Evolutionary conservation across 2,888 invertebrate species (phyloP).

Genomic region (Mythimna ferrago): DNA sequence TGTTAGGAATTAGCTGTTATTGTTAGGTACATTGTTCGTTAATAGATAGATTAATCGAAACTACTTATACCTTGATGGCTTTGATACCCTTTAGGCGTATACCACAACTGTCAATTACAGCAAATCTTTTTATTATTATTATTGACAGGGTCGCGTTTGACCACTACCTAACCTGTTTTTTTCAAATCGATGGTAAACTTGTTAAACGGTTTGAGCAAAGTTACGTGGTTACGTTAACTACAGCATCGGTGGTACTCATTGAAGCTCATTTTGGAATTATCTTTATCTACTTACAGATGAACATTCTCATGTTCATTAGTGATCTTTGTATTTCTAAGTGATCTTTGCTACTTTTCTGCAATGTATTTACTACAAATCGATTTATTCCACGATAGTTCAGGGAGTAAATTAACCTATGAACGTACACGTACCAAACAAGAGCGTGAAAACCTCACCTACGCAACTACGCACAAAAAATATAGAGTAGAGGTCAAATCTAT

Average conservation of each 20-base stretch:
- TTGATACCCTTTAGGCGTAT: not conserved
- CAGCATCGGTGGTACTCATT: too few species aligned
- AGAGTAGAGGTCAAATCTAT: conserved; percentile 57
- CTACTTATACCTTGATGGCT: too few species aligned
- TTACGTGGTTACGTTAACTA: too few species aligned
- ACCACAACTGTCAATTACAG: not conserved
- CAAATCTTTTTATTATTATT: not conserved
- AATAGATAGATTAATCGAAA: not conserved
- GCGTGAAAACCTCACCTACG: conserved; percentile 44
- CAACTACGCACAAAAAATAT: conserved; percentile 45
- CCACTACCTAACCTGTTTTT: too few species aligned
- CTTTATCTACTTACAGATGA: too few species aligned
- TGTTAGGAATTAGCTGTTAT: not conserved
- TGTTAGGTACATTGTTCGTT: not conserved
- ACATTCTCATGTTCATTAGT: too few species aligned
- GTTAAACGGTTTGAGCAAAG: too few species aligned
- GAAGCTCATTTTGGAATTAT: too few species aligned
- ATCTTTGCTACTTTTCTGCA: not conserved
- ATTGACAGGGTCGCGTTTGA: too few species aligned
- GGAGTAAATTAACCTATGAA: not conserved
- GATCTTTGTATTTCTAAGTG: too few species aligned
- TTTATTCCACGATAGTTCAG: not conserved
- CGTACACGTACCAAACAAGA: not conserved
- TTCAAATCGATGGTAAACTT: too few species aligned
- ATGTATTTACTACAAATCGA: not conserved